Evolutionary conservation across 2,797 vertebrate species (phyloP), one percentile per base, ranked within the genome.

Genomic region (Fistularia tabacaria): DNA sequence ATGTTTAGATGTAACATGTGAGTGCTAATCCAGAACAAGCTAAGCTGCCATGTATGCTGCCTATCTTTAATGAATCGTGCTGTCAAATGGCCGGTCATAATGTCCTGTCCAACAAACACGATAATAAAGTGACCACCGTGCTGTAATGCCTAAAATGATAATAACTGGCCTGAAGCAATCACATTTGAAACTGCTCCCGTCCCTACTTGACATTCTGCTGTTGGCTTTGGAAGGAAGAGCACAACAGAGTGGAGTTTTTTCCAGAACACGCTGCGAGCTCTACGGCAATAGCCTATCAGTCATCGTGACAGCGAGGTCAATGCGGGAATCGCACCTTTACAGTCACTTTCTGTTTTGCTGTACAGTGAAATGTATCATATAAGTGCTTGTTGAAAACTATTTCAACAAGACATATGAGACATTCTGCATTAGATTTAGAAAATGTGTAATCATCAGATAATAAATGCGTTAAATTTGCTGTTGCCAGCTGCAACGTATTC

Each of bases 121-220:
- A 73, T 84, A 74, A 83, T 84, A 66, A 76, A 82, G 79, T 58
- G 69, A 44, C 59, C 58, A 25, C 36, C 10, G 43, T 41, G 48
- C 62, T 8, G 67, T 74, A 80, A 79, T 77, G 77, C 81, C 64
- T 57, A 68, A 75, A 69, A 80, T 76, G 79, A 83, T 73, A 62
- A 78, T 79, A 78, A 68, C 60, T 52, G 54, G 50, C 68, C 62
- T 63, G 66, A 52, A 75, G 72, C 64, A 76, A 64, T 63, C 47
- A 25, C 62, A 72, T 80, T 66, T 60, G 66, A 76, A 65, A 73
- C 57, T 69, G 51, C 58, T 64, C 7, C 12, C 45, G 54, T 69
- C 62, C 71, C 51, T 1, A 13, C 60, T 60, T 73, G 69, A 78
- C 63, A 51, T 63, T 47, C 59, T 52, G 53, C 62, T 52, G 13